Base-by-base conservation (phyloP, 2,888 invertebrate species). In the Diploptera punctata region DNA sequence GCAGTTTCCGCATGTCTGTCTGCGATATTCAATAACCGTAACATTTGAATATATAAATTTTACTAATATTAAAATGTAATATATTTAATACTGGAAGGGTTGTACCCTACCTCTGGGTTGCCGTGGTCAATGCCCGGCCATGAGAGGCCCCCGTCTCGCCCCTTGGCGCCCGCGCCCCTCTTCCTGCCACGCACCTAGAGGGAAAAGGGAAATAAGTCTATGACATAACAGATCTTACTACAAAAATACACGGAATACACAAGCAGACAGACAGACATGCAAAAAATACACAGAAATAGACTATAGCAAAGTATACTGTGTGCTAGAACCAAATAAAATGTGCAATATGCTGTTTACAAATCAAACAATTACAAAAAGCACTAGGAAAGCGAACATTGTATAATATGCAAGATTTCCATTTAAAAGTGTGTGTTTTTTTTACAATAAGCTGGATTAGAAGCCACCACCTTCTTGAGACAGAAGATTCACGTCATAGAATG, bases 171-270 rank as follows among this genome's bases (percentile, higher is more conserved):
- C 18, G 76, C 75, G 24, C 77, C 76, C 70, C 77, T 77, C 74
- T 78, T 77, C 69, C 78, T 76, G 68, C 78, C 78, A 57, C 78
- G 78, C 71, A 77, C 78, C 78, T 79, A 77, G 62, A 73, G 74
- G 68, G 18, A 61, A 60, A 43, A 62, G 26, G 24, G 33, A 49
- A n/a, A 57, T 57, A 16, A 57, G 57, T 29, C 31, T 57, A 26
- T 29, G 29, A 16, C 19, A 18, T 47, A n/a, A 33, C 10, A 33
- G 7, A 5, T 33, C 33, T 33, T 10, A 33, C 33, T 33, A 33
- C 5, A 33, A 5, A 33, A 7, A 33, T 19, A 61, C 1, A 61
- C 9, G 19, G 18, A 1, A 62, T 2, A 62, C 38, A 62, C 62
- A 29, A 38, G 29, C 62, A 62, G 62, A 62, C 13, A 62, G 62